These are phyloP conservation scores for Periophthalmodon schlosseri DNA, from an alignment of 2,113 vertebrate genomes.

Conservation along the genomic window DNA sequence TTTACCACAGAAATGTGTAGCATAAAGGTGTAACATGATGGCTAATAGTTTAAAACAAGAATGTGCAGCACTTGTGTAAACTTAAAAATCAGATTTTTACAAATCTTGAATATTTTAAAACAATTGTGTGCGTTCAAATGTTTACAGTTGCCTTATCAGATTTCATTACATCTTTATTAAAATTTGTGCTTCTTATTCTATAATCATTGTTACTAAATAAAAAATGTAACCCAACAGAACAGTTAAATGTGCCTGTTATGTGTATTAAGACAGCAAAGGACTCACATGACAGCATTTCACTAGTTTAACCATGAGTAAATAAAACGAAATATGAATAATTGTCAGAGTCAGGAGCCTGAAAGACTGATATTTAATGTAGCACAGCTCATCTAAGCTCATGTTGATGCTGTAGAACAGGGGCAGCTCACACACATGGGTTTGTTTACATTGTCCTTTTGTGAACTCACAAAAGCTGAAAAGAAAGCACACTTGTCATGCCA, in stretches of 20 bases:
- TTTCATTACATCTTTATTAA: not conserved
- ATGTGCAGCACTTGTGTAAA: too few species aligned
- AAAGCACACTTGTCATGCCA: slow-evolving; percentile 17
- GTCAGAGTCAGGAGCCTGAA: slow-evolving; percentile 43
- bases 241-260: not conserved
- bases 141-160: not conserved
- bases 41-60: too few species aligned
- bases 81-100: too few species aligned
- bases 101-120: too few species aligned
- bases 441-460: slow-evolving; percentile 12
- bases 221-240: not conserved
- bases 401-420: slow-evolving; percentile 57
- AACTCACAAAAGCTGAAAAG: slow-evolving; percentile 27
- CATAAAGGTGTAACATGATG: too few species aligned
- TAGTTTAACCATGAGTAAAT: not conserved
- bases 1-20: too few species aligned
- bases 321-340: not conserved
- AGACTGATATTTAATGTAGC: slow-evolving; percentile 66
- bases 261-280: not conserved
- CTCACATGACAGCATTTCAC: not conserved
- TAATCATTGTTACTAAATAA: not conserved
- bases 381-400: slow-evolving; percentile 58
- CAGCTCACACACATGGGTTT: slow-evolving; percentile 32
- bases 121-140: not conserved
- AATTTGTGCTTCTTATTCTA: not conserved